Base-by-base conservation (phyloP, 2,113 vertebrate genomes). In the Raja brachyura region DNA sequence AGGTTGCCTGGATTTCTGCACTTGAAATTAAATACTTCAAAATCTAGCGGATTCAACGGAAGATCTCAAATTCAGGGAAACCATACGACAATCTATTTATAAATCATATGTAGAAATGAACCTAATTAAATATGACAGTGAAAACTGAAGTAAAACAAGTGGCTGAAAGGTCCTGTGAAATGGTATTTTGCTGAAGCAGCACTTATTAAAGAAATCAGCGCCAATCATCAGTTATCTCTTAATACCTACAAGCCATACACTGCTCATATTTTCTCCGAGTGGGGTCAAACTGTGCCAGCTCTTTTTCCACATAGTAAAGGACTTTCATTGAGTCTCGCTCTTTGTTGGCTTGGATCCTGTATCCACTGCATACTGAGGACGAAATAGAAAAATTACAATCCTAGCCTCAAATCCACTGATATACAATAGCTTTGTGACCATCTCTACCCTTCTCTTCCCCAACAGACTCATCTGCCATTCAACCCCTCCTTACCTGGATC, bases 271-370 rank as follows among this genome's bases (percentile, higher is more conserved):
- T 96, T 96, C 96, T 97, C 94, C 96, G 96, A 94, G 96, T 94
- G 73, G 96, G 96, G 90, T 98, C 97, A 95, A 98, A 97, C 95
- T 98, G 97, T 94, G 96, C 97, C 96, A 99, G 95, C 94, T 99
- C 98, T 94, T 98, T 99, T 96, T 99, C 98, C 0, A 98, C 95
- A 93, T 97, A 98, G 96, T 98, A 99, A 93, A 98, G 95, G 95
- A 98, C 97, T 96, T 98, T 99, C 97, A 98, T 97, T 95, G 97
- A 97, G 94, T 98, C 97, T 94, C 97, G 97, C 93, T 97, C 96
- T 95, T 98, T 97, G 96, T 97, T 97, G n/a, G 97, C 48, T 94
- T 98, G 97, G 95, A 98, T 97, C 94, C 97, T 96, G 96, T 98
- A 99, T 33, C 98, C 98, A 96, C 97, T 98, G 94, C 96, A 95